Conservation (phyloP, 2,888 invertebrate genomes). For the Sympetrum striolatum region DNA sequence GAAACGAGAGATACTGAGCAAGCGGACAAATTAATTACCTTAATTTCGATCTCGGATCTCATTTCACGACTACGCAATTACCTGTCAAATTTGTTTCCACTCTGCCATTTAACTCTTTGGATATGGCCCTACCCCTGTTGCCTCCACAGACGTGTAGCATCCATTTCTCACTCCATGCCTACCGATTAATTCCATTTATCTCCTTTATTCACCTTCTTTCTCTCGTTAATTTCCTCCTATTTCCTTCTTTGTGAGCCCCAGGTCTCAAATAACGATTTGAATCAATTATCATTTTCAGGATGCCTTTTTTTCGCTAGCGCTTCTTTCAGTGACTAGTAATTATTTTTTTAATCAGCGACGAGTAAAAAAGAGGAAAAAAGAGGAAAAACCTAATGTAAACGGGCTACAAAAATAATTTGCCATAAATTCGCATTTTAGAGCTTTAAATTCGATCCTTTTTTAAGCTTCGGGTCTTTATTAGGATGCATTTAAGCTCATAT, state of each 20-base stretch:
- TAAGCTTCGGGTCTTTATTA: too few species aligned
- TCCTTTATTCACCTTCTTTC: not conserved
- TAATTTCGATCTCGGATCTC: not conserved
- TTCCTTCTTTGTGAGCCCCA: not conserved
- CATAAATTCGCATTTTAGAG: too few species aligned
- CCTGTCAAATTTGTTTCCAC: not conserved
- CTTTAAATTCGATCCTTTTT: too few species aligned
- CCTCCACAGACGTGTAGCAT: not conserved
- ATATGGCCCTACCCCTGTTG: not conserved
- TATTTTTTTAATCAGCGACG: too few species aligned
- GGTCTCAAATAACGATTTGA: too few species aligned
- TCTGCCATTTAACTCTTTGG: not conserved
- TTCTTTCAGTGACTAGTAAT: too few species aligned
- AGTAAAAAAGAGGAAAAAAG: too few species aligned
- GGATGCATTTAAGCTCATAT: too few species aligned
- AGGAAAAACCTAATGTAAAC: too few species aligned
- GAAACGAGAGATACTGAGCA: not conserved
- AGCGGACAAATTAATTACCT: not conserved
- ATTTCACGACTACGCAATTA: not conserved
- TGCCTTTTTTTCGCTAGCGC: too few species aligned
- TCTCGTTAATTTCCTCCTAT: not conserved
- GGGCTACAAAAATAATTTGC: too few species aligned
- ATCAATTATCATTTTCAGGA: too few species aligned
- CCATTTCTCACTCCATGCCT: not conserved
- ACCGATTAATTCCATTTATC: not conserved